These are phyloP conservation scores for Antechinus flavipes DNA, from an alignment of 2,113 vertebrate genomes.

Conservation along the genomic window DNA sequence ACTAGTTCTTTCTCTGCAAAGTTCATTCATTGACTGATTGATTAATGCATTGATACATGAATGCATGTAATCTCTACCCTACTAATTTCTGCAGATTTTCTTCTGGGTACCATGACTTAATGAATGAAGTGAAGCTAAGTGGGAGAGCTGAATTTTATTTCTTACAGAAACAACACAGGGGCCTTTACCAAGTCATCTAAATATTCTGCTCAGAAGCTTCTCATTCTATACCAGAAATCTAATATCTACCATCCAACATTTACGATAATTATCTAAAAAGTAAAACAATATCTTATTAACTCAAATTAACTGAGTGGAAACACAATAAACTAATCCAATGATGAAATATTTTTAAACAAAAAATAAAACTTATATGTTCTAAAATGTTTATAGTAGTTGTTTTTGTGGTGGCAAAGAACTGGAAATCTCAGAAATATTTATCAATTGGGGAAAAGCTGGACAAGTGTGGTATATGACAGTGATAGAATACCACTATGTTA, in stretches of 20 bases:
- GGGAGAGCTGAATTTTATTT: not conserved
- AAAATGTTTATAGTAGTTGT: not conserved
- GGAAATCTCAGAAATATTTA: not conserved
- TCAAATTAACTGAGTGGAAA: not conserved
- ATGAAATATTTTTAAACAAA: not conserved
- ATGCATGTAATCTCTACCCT: not conserved
- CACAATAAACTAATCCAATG: not conserved
- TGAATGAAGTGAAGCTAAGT: not conserved
- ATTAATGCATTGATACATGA: not conserved
- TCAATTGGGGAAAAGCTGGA: not conserved
- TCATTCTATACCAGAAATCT: not conserved
- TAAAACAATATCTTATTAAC: not conserved
- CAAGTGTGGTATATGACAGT: not conserved
- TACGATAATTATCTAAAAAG: not conserved
- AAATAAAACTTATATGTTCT: not conserved
- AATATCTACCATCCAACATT: not conserved
- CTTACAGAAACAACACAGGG: not conserved
- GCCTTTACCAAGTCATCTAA: not conserved
- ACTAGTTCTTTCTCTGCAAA: not conserved
- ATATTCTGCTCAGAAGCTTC: not conserved
- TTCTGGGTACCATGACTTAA: not conserved
- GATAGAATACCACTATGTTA: not conserved
- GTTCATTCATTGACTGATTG: not conserved
- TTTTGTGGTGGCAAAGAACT: not conserved
- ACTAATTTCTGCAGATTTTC: not conserved